Conservation (phyloP, 2,888 invertebrate genomes). For the Lasioglossum pauxillum region DNA sequence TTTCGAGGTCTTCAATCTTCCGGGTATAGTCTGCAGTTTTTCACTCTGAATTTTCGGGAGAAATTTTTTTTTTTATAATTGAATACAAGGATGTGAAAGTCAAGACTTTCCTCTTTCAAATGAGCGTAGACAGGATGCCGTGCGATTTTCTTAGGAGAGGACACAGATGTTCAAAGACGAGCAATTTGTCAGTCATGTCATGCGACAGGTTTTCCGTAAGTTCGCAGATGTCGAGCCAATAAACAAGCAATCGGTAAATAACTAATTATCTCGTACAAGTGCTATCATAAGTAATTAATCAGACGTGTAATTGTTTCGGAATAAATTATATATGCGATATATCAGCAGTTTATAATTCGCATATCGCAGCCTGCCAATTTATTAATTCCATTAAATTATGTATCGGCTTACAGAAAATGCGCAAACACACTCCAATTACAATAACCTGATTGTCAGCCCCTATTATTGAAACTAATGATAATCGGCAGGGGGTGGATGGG, state of each 20-base stretch:
- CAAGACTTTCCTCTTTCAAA: background rate
- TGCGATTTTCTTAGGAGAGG: background rate
- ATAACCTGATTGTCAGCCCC: background rate
- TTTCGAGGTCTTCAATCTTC: background rate
- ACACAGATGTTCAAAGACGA: background rate
- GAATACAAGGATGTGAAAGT: no score
- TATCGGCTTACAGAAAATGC: background rate
- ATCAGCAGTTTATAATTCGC: background rate
- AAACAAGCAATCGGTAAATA: background rate
- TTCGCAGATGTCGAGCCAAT: background rate
- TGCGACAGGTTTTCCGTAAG: background rate
- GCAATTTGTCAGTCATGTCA: background rate
- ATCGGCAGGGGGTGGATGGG: background rate
- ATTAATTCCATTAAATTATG: background rate
- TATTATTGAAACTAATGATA: background rate
- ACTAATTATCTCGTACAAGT: background rate
- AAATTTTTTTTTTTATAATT: no score
- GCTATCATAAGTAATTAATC: background rate
- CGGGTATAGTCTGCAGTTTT: background rate
- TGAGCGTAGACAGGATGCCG: background rate
- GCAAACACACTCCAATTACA: background rate
- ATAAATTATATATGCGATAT: background rate
- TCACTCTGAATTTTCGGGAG: no score
- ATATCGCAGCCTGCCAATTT: background rate
- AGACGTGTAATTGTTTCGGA: background rate